Base-by-base conservation (phyloP, 1,140 invertebrate species). In the Aricia agestis region DNA sequence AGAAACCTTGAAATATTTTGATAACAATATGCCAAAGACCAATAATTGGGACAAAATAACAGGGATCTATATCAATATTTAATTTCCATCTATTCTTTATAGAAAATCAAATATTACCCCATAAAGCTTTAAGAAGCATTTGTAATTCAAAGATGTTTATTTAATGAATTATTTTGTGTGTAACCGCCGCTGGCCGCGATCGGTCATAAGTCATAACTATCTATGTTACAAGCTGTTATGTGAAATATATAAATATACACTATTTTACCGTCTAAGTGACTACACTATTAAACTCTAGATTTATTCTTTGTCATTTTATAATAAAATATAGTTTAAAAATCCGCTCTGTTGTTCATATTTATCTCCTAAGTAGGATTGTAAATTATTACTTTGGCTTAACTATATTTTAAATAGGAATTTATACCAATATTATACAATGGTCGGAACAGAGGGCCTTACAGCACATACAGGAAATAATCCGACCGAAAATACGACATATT, bases 241-340 rank as follows among this genome's bases (percentile, higher is more conserved):
- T 86, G 78, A 84, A 87, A 83, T 77, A 77, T 86, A 86, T 84
- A 82, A 82, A 85, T 87, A 86, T 89, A 89, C 84, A 89, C 82
- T 86, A 84, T 87, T 82, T 86, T 86, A 86, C 79, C 78, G 86
- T 83, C 79, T 86, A 87, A 88, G 86, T 87, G 84, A 87, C 84
- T 87, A 87, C 86, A 85, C 86, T 90, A 87, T 84, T 87, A 83
- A 89, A 88, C 83, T 90, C 86, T 90, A 90, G 87, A 90, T 87
- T 89, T 90, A 90, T 90, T 89, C 87, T 89, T 89, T 89, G 88
- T 89, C 86, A 89, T 90, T 90, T 90, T 90, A 86, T 90, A 90
- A 89, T 90, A 90, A 90, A 90, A 90, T 87, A 87, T 90, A 89
- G 85, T 87, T 90, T 82, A 90, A 89, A 89, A 85, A 81, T 76